phyloP scores from a whole-genome alignment of 1,140 invertebrate species.

The Hycleus phaleratus region DNA sequence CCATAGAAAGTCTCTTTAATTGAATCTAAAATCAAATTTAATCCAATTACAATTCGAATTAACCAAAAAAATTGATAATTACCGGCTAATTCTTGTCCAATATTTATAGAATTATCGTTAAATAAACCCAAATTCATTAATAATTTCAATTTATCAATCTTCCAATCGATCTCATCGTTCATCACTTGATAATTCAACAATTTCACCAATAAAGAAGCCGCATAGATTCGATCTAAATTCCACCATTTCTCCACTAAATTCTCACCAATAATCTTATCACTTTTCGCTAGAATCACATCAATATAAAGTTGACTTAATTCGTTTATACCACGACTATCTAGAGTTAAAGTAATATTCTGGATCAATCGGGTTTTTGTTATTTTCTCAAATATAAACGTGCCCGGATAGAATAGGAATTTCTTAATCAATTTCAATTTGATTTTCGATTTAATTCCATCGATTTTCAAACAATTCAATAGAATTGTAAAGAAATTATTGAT shows the following conservation, averaged over 20 bases:
- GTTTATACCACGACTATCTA: conserved; percentile 53
- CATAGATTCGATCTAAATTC: conserved; percentile 58
- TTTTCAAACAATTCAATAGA: conserved; percentile 45
- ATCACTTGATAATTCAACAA: conserved; percentile 54
- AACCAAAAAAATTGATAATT: background rate
- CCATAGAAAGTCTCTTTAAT: conserved; percentile 55
- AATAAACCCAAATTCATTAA: conserved; percentile 58
- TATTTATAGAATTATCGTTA: conserved; percentile 44
- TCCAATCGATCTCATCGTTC: conserved; percentile 54
- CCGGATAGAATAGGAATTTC: conserved; percentile 55
- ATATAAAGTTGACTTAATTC: conserved; percentile 52
- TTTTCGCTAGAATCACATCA: conserved; percentile 48
- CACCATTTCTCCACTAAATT: conserved; percentile 49
- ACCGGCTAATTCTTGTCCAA: conserved; percentile 48
- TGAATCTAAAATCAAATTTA: conserved; percentile 30
- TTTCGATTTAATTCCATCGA: conserved; percentile 43
- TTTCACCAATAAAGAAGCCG: conserved; percentile 56
- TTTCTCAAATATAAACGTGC: conserved; percentile 63
- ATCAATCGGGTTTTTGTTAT: conserved; percentile 55
- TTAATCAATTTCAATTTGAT: conserved; percentile 50
- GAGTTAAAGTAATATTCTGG: conserved; percentile 51
- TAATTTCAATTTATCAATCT: conserved; percentile 54
- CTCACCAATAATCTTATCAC: conserved; percentile 40
- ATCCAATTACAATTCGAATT: background rate
- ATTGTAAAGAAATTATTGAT: conserved; percentile 48